phyloP scores from a whole-genome alignment of 2,888 invertebrate genomes.

The Rhagonycha lutea region DNA sequence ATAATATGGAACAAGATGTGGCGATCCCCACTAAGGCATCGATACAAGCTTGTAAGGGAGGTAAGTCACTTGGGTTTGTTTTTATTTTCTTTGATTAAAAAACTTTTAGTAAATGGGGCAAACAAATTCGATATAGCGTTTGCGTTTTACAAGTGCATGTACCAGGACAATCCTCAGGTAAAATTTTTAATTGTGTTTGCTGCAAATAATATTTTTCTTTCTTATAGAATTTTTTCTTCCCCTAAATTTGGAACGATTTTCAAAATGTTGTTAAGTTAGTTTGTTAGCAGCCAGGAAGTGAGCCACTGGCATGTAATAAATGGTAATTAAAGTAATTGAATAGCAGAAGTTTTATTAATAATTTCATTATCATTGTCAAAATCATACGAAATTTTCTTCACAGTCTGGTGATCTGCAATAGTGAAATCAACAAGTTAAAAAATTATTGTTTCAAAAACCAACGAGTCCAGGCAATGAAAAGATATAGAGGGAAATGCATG shows the following conservation, averaged over 20 bases:
- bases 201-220: background rate
- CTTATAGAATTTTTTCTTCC: background rate
- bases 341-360: no score
- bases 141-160: background rate
- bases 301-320: background rate
- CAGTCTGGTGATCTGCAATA: no score
- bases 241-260: background rate
- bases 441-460: no score
- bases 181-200: no score
- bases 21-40: background rate
- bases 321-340: background rate
- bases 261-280: background rate
- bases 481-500: no score
- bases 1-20: background rate
- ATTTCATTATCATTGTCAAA: no score
- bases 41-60: background rate
- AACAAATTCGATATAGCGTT: background rate
- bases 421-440: no score
- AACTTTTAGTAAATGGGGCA: background rate
- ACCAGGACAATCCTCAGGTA: background rate
- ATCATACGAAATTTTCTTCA: no score
- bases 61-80: background rate
- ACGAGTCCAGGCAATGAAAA: no score
- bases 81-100: background rate
- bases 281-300: no score